Evolutionary conservation across 2,113 vertebrate species (phyloP).

Genomic region (Sylvilagus bachmani): DNA sequence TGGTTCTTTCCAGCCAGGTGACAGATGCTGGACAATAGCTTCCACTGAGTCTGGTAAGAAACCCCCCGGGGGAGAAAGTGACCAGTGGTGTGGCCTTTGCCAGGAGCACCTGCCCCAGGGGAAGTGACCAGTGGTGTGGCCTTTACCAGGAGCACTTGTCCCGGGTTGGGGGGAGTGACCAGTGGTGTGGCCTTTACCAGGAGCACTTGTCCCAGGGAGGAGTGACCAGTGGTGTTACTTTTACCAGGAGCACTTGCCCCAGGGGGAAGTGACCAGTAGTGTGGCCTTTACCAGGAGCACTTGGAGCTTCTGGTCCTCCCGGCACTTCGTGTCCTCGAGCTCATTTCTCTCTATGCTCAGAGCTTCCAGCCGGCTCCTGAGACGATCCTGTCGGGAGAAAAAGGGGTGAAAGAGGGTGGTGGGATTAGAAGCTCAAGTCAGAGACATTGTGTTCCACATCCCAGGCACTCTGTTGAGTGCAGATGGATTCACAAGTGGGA

Average conservation of each 20-base stretch:
- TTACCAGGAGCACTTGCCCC: not conserved
- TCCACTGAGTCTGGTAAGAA: not conserved
- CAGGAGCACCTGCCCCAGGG: conserved; percentile 29
- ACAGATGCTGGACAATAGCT: not conserved
- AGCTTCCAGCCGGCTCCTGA: conserved; percentile 20
- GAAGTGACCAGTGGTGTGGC: too few species aligned
- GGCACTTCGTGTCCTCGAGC: not conserved
- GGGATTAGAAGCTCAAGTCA: not conserved
- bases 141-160: too few species aligned
- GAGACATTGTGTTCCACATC: too few species aligned
- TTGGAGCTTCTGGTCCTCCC: conserved; percentile 68
- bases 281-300: conserved; percentile 56
- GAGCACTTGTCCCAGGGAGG: not conserved
- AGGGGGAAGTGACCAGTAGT: fast-evolving
- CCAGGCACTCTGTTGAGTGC: fast-evolving
- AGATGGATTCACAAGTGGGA: not conserved
- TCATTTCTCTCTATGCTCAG: conserved; percentile 20
- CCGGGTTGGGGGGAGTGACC: not conserved
- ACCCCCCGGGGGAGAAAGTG: not conserved
- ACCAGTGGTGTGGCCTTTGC: not conserved
- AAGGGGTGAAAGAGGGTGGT: not conserved
- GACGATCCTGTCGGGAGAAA: conserved; percentile 37
- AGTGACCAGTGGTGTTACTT: fast-evolving
- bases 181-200: not conserved
- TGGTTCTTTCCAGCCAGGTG: not conserved